phyloP scores from a whole-genome alignment of 1,140 invertebrate species.

The Diprion similis region DNA sequence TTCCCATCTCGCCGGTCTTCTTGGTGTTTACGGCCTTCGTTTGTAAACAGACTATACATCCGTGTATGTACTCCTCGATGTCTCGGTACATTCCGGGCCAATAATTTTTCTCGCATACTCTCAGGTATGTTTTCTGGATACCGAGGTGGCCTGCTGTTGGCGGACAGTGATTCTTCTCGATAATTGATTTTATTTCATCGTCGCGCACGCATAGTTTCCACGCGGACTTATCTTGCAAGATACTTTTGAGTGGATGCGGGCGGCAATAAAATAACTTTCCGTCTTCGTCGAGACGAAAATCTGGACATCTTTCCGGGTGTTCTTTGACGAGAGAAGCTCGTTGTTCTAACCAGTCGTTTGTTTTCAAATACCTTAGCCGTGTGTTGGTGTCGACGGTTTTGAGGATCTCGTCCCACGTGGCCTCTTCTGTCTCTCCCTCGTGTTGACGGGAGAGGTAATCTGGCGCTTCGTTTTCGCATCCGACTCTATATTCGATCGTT shows the following conservation, averaged over 20 bases:
- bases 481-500: constrained; percentile 40
- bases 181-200: constrained; percentile 18
- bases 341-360: not conserved
- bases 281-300: too few relatives aligned
- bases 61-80: constrained; percentile 25
- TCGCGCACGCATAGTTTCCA: constrained; percentile 28
- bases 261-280: not conserved
- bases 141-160: constrained; percentile 43
- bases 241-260: not conserved
- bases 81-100: constrained; percentile 31
- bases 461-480: constrained; percentile 41
- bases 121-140: constrained; percentile 30
- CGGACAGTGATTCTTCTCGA: constrained; percentile 35
- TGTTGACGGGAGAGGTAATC: constrained; percentile 34
- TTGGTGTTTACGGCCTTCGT: too few relatives aligned
- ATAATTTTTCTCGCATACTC: constrained; percentile 35
- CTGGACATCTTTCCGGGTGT: not conserved
- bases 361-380: not conserved
- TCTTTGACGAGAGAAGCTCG: not conserved
- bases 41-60: constrained; percentile 30
- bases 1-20: too few relatives aligned
- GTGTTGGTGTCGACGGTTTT: not conserved
- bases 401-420: not conserved
- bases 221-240: not conserved
- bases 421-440: not conserved